Conservation (phyloP, 2,113 vertebrate species). For the Eclectus roratus region DNA sequence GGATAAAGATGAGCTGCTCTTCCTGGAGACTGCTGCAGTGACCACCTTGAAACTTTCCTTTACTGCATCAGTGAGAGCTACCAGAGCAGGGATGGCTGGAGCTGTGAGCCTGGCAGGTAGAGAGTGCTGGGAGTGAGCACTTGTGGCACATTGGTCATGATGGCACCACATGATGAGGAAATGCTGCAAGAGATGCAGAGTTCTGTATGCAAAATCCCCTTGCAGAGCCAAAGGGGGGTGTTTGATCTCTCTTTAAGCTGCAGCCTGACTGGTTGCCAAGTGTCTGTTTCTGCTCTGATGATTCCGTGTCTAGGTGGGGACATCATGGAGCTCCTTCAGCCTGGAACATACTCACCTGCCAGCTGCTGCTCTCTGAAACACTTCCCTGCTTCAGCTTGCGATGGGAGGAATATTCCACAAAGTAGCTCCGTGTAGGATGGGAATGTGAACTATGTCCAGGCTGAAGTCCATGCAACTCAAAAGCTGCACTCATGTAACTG, state of each 20-base stretch:
- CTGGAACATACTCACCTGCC: neutral
- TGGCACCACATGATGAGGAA: slow-evolving; percentile 13
- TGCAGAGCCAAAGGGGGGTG: neutral
- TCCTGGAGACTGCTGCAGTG: neutral
- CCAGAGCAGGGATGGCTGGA: neutral
- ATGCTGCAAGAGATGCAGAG: slow-evolving; percentile 15
- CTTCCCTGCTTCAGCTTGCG: neutral
- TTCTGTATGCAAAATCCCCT: neutral
- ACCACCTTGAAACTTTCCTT: neutral
- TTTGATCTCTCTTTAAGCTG: neutral
- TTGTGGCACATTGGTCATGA: neutral
- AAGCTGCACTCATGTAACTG: neutral
- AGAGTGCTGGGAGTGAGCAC: neutral
- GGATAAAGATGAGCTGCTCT: neutral
- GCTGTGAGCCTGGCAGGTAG: neutral
- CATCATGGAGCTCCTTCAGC: neutral
- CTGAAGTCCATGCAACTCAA: neutral
- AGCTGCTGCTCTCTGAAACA: neutral
- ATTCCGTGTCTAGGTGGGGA: neutral
- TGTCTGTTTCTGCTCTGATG: neutral
- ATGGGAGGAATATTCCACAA: neutral
- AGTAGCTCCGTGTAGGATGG: slow-evolving; percentile 7
- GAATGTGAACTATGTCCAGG: slow-evolving; percentile 55
- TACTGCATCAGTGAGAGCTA: fast-evolving
- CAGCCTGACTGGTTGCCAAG: neutral